These are phyloP conservation scores for Euplexia lucipara DNA, from an alignment of 2,888 invertebrate genomes.

Conservation along the genomic window DNA sequence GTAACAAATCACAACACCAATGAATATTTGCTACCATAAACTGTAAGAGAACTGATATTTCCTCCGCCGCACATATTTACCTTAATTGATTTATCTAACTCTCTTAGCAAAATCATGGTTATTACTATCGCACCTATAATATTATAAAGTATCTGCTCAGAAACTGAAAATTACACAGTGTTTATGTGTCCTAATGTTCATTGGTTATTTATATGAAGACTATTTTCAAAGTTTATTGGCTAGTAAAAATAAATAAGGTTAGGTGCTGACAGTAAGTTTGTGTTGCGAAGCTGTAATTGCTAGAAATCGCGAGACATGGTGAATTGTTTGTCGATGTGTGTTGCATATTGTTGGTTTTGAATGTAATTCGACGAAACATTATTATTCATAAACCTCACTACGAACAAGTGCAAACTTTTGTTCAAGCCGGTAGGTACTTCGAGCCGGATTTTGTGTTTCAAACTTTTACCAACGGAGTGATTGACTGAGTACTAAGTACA, in stretches of 20 bases:
- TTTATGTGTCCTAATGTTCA: conserved; percentile 19
- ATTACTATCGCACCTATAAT: not conserved
- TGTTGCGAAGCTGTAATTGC: not conserved
- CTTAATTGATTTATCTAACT: conserved; percentile 12
- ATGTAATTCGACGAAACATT: too few relatives aligned
- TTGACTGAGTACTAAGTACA: too few relatives aligned
- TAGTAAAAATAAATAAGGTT: conserved; percentile 20
- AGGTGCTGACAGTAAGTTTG: conserved; percentile 6
- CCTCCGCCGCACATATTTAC: not conserved
- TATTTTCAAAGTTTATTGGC: conserved; percentile 8
- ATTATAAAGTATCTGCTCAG: conserved; percentile 19
- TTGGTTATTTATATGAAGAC: conserved; percentile 24
- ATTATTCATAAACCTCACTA: too few relatives aligned
- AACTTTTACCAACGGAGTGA: too few relatives aligned
- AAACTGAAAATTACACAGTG: conserved; percentile 2
- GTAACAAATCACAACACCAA: not conserved
- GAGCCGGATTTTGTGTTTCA: too few relatives aligned
- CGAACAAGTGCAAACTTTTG: too few relatives aligned
- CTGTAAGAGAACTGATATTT: not conserved
- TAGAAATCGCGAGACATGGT: not conserved
- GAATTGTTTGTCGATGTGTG: not conserved
- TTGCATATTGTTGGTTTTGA: not conserved
- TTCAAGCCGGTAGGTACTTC: too few relatives aligned
- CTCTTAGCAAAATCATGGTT: conserved; percentile 7
- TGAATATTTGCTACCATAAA: not conserved